Evolutionary conservation across 2,888 invertebrate species (phyloP), one percentile per base, ranked within the genome.

Genomic region (Pogonocherus hispidulus): DNA sequence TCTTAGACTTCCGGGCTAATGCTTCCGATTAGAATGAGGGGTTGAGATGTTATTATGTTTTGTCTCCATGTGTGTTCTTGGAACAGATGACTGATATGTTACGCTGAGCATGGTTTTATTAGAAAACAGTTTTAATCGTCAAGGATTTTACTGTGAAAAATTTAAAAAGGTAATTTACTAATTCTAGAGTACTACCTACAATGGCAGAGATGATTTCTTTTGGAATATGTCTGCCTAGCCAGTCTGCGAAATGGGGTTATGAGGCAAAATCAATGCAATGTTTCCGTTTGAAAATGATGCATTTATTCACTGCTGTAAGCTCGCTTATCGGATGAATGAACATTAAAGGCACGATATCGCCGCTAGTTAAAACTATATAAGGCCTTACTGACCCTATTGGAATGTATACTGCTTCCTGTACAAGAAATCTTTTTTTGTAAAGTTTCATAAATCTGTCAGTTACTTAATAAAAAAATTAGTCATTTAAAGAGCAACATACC

Each of bases 271-370:
- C 41, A n/a, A 41, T 41, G 14, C 41, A 41, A n/a, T 41, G 11
- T 8, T 8, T 32, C 32, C 41, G 41, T 41, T 41, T 41, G 41
- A 41, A 41, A 41, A 41, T 41, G 14, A 41, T 41, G 11, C 32
- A 41, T n/a, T 14, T 16, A 41, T n/a, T 41, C 41, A 41, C 41
- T 41, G n/a, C 41, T 41, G 41, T 41, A 14, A 41, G 41, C 4
- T 41, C 41, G 16, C 3, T 41, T 41, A n/a, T 2, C 41, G 41
- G 41, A n/a, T 41, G 41, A 41, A 16, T 16, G 41, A 41, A 3
- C 41, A 41, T 41, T 41, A 14, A 14, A 41, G 41, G 41, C 41
- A 41, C 41, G 41, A 41, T 41, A 41, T 41, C 41, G 41, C 41
- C 41, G n/a, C 11, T 41, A 41, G 41, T 41, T 41, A 41, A 41